A percentile compares a stretch with the other conserved stretches of the same genome.
Conservation (phyloP, 2,113 vertebrate species). For the Spilogale gracilis region DNA sequence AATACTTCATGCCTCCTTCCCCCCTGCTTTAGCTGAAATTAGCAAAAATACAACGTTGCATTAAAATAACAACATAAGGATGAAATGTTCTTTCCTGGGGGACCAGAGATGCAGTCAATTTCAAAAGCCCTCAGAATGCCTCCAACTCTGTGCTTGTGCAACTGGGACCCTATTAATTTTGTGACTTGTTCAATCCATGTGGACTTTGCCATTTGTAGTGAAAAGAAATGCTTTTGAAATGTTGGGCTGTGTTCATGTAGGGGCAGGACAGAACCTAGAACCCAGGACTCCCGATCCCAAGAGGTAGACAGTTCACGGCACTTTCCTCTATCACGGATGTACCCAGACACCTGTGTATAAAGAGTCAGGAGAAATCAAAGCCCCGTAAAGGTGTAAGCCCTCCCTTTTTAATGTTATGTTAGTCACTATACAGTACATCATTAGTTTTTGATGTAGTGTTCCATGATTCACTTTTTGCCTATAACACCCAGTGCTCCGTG, state of each 20-base stretch:
- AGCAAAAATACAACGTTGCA: not conserved
- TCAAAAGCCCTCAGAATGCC: not conserved
- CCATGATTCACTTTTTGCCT: too few species aligned
- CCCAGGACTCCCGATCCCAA: not conserved
- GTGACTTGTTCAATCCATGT: not conserved
- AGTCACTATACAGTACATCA: too few species aligned
- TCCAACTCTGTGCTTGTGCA: constrained; percentile 26
- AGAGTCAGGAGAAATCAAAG: not conserved
- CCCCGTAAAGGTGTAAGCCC: not conserved
- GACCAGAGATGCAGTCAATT: not conserved
- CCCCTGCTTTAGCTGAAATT: constrained; percentile 26
- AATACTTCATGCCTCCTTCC: not conserved
- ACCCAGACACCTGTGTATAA: not conserved
- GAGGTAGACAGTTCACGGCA: not conserved
- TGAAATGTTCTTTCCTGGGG: not conserved
- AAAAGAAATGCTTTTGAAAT: constrained; percentile 43
- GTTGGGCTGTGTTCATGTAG: not conserved
- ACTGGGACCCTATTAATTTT: not conserved
- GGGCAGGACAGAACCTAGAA: not conserved
- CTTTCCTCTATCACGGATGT: not conserved
- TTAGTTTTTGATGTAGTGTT: too few species aligned
- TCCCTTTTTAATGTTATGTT: too few species aligned
- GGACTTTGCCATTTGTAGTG: constrained; percentile 13
- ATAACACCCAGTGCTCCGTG: too few species aligned
- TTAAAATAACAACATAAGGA: not conserved